These are phyloP conservation scores for Monochamus saltuarius DNA, from an alignment of 1,140 invertebrate species.

Conservation along the genomic window DNA sequence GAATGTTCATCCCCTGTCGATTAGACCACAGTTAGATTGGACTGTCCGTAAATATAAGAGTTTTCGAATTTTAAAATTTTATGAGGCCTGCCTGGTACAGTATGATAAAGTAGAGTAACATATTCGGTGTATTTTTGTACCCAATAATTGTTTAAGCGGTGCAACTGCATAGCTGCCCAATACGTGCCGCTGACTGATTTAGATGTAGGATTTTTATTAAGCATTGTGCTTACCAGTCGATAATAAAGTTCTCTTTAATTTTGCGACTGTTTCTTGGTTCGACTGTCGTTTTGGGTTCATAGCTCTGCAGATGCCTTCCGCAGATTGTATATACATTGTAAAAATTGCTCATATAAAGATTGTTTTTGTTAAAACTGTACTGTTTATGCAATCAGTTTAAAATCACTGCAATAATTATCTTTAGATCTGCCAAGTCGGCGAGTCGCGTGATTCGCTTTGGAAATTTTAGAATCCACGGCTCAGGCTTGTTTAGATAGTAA, in stretches of 20 bases:
- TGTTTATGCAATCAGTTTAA: constrained; percentile 39
- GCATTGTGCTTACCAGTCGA: constrained; percentile 32
- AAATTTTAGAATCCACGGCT: constrained; percentile 8
- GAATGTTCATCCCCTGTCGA: too few relatives aligned
- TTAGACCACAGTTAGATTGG: constrained; percentile 41
- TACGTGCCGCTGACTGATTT: constrained; percentile 45
- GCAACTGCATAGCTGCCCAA: constrained; percentile 38
- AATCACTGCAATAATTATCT: constrained; percentile 35
- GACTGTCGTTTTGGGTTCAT: constrained; percentile 31
- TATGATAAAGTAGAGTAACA: constrained; percentile 48
- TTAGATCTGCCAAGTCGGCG: not conserved
- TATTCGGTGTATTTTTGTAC: constrained; percentile 53
- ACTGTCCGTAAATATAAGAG: constrained; percentile 52
- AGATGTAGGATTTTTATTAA: constrained; percentile 41
- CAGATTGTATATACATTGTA: constrained; percentile 50
- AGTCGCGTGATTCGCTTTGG: constrained; percentile 8
- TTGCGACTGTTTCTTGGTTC: constrained; percentile 33
- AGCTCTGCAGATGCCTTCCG: constrained; percentile 35
- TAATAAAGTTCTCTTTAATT: constrained; percentile 37
- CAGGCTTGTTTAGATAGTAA: too few relatives aligned
- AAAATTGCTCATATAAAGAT: constrained; percentile 54
- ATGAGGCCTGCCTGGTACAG: constrained; percentile 51
- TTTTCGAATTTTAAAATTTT: constrained; percentile 54
- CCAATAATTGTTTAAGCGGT: constrained; percentile 42
- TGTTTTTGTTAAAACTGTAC: constrained; percentile 49